Evolutionary conservation across 2,888 invertebrate genomes (phyloP).

Genomic region (Petrolisthes manimaculis): DNA sequence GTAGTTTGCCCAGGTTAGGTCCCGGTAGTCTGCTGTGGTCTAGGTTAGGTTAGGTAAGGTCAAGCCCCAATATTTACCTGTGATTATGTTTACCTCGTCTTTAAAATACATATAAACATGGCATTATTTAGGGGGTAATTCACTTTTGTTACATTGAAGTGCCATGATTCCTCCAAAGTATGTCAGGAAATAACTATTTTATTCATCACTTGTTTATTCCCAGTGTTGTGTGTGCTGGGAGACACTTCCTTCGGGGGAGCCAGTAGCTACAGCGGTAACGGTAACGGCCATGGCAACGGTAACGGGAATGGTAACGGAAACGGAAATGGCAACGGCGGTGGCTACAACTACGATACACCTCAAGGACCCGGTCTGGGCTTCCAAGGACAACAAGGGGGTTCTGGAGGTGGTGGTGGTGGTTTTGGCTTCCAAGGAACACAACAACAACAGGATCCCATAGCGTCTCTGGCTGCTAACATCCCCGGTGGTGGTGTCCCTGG

Average conservation of each 20-base stretch:
- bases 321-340: conserved; percentile 20
- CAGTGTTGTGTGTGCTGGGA: background rate
- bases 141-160: too few species aligned
- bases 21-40: too few species aligned
- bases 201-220: background rate
- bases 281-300: background rate
- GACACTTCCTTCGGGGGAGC: background rate
- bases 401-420: background rate
- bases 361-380: background rate
- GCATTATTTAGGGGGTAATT: too few species aligned
- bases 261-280: conserved; percentile 5
- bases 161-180: too few species aligned
- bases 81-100: too few species aligned
- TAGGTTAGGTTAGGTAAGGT: too few species aligned
- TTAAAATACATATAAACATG: too few species aligned
- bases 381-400: background rate
- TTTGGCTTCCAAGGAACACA: background rate
- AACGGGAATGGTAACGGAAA: background rate
- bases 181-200: background rate
- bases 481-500: conserved; percentile 51
- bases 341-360: conserved; percentile 2
- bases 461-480: conserved; percentile 27
- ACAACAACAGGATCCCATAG: conserved; percentile 14
- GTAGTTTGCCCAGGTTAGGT: too few species aligned
- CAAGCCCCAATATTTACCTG: too few species aligned